Conservation (phyloP, 2,113 vertebrate genomes). For the Ammospiza nelsoni region DNA sequence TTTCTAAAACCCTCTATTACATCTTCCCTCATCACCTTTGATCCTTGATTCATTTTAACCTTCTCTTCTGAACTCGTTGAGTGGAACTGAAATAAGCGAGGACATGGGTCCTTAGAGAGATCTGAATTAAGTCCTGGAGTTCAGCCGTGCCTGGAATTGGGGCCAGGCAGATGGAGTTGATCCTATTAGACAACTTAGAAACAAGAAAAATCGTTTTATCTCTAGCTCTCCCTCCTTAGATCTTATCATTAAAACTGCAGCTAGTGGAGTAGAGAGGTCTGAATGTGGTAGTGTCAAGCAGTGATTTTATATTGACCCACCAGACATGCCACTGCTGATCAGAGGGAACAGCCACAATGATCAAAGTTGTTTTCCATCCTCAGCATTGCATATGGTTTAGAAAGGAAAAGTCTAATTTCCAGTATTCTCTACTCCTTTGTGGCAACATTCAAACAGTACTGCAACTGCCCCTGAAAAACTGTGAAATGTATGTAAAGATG, state of each 20-base stretch:
- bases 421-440: background rate
- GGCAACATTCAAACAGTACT: background rate
- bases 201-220: background rate
- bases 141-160: background rate
- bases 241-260: background rate
- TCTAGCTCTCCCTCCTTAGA: background rate
- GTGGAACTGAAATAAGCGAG: conserved; percentile 10
- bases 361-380: background rate
- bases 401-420: background rate
- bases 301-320: background rate
- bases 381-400: background rate
- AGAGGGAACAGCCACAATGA: background rate
- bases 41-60: conserved; percentile 40
- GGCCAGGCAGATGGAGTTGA: conserved; percentile 28
- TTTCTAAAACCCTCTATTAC: conserved; percentile 5
- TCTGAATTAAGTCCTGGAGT: conserved; percentile 19
- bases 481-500: background rate
- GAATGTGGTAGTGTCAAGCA: background rate
- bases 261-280: background rate
- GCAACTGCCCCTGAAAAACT: background rate
- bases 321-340: background rate
- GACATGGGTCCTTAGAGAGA: conserved; percentile 21
- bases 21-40: conserved; percentile 25
- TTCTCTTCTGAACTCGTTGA: background rate
- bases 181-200: conserved; percentile 18